Conservation (phyloP, 2,888 invertebrate genomes). For the Cerastoderma edule region DNA sequence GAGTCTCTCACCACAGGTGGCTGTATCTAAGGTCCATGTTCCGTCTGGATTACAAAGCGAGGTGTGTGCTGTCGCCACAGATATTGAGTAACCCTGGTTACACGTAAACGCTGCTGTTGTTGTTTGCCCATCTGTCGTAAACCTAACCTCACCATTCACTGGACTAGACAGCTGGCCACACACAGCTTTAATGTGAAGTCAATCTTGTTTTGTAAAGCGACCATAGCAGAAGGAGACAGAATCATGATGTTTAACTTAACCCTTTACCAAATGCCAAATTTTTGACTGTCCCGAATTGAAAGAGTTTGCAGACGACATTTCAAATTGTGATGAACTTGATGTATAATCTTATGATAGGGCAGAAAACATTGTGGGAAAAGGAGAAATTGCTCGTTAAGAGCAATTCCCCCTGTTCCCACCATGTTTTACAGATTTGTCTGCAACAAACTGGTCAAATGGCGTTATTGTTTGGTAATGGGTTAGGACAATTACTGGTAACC, state of each 20-base stretch:
- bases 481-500: no score
- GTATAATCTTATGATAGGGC: no score
- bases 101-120: conserved; percentile 38
- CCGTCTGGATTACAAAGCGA: conserved; percentile 27
- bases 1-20: conserved; percentile 43
- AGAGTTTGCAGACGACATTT: no score
- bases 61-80: background rate
- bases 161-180: conserved; percentile 27
- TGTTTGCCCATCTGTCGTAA: conserved; percentile 37
- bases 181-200: conserved; percentile 22
- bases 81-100: conserved; percentile 35
- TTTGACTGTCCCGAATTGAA: no score
- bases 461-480: no score
- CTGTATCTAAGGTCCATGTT: conserved; percentile 27
- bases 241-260: background rate
- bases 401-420: no score
- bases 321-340: no score
- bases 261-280: no score
- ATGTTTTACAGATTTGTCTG: no score
- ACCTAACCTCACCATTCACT: conserved; percentile 26
- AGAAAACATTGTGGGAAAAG: no score
- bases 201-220: background rate
- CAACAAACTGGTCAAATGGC: no score
- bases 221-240: background rate
- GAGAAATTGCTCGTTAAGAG: no score